Conservation (phyloP, 2,888 invertebrate genomes). For the Prosapia bicincta region DNA sequence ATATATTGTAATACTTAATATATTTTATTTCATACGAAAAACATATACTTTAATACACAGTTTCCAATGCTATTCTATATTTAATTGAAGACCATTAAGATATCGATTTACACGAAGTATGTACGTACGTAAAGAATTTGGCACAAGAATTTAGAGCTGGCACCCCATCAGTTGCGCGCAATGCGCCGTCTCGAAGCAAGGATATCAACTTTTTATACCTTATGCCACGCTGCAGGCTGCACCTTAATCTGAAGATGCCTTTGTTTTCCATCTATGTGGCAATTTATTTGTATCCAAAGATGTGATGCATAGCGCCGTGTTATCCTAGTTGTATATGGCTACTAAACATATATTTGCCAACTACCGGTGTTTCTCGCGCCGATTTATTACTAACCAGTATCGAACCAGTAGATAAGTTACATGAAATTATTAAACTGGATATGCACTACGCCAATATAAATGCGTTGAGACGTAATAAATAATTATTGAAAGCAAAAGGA, state of each 20-base stretch:
- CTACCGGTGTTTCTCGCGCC: background rate
- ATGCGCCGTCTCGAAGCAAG: background rate
- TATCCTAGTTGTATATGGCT: too few relatives aligned
- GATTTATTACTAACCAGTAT: background rate
- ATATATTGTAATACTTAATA: too few relatives aligned
- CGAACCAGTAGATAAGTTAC: background rate
- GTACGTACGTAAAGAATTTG: background rate
- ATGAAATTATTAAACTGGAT: background rate
- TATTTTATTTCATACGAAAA: too few relatives aligned
- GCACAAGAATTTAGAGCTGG: background rate
- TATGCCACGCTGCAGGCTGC: background rate
- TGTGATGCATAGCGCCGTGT: too few relatives aligned
- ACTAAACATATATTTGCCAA: background rate
- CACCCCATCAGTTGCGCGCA: background rate
- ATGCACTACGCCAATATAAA: background rate
- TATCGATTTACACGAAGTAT: background rate
- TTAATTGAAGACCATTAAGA: background rate
- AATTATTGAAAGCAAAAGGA: background rate
- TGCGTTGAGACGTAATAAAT: background rate
- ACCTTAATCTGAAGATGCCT: background rate
- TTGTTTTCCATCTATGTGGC: background rate
- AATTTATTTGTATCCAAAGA: background rate
- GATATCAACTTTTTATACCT: background rate
- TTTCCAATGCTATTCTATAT: too few relatives aligned
- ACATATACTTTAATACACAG: too few relatives aligned